phyloP scores from a whole-genome alignment of 2,797 vertebrate species.

The Xerus rutilus region DNA sequence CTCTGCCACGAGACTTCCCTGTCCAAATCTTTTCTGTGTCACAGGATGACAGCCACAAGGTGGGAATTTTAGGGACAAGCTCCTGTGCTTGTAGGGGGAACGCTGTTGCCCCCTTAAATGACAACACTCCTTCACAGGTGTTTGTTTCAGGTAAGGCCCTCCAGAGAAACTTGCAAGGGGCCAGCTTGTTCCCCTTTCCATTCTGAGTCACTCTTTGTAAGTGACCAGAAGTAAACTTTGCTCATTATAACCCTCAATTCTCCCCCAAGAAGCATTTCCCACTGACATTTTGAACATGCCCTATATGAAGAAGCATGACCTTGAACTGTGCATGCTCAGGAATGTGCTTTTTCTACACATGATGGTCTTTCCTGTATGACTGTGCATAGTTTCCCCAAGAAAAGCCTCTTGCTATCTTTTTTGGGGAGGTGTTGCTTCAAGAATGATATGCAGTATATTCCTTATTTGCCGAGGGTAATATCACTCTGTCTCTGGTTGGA shows the following conservation, averaged over 20 bases:
- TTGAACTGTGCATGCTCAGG: neutral
- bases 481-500: neutral
- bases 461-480: neutral
- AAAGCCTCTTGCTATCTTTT: too few species aligned
- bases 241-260: too few species aligned
- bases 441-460: neutral
- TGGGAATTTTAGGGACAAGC: too few species aligned
- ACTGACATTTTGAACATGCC: too few species aligned
- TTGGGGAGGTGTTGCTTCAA: neutral
- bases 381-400: too few species aligned
- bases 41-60: too few species aligned
- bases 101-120: neutral
- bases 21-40: neutral
- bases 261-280: too few species aligned
- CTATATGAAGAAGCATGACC: neutral
- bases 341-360: neutral
- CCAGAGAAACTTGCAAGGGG: too few species aligned
- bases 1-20: neutral
- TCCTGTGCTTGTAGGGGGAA: neutral
- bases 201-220: too few species aligned
- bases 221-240: too few species aligned
- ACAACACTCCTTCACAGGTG: neutral
- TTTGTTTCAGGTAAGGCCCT: neutral
- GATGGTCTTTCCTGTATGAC: neutral
- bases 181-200: too few species aligned